A percentile compares a stretch with the other conserved stretches of the same genome.
Conservation (phyloP, 2,888 invertebrate genomes). For the Cactoblastis cactorum region DNA sequence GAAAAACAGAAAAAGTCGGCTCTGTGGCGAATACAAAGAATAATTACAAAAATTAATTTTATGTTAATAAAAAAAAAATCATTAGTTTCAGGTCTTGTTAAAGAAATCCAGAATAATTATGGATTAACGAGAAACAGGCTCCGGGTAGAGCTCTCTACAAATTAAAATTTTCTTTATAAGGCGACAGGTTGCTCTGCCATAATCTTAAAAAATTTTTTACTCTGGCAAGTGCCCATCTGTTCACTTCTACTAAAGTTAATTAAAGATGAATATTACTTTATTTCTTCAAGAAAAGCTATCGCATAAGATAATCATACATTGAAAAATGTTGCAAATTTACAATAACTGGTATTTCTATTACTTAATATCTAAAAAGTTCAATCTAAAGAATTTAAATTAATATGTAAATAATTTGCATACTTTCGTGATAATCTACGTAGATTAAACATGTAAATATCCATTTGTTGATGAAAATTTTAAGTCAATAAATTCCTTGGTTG, state of each 20-base stretch:
- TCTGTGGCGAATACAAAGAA: not conserved
- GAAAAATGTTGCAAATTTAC: too few species aligned
- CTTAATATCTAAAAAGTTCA: too few species aligned
- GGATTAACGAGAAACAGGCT: not conserved
- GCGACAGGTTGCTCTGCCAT: not conserved
- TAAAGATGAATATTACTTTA: too few species aligned
- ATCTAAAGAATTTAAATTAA: not conserved
- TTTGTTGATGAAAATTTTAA: not conserved
- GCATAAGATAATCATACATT: too few species aligned
- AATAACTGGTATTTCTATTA: too few species aligned
- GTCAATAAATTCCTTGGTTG: not conserved
- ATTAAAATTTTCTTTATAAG: conserved; percentile 7
- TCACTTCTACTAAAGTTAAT: not conserved
- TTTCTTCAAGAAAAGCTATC: too few species aligned
- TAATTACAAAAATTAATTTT: not conserved
- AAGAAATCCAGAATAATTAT: conserved; percentile 1
- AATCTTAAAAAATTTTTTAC: not conserved
- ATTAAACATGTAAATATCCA: not conserved
- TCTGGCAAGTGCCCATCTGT: not conserved
- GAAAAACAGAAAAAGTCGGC: not conserved
- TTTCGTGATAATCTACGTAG: not conserved
- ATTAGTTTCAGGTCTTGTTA: not conserved
- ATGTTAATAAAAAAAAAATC: conserved; percentile 11
- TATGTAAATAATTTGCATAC: too few species aligned
- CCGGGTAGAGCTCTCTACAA: not conserved